Conservation (phyloP, 2,113 vertebrate genomes). For the Dipodomys merriami region DNA sequence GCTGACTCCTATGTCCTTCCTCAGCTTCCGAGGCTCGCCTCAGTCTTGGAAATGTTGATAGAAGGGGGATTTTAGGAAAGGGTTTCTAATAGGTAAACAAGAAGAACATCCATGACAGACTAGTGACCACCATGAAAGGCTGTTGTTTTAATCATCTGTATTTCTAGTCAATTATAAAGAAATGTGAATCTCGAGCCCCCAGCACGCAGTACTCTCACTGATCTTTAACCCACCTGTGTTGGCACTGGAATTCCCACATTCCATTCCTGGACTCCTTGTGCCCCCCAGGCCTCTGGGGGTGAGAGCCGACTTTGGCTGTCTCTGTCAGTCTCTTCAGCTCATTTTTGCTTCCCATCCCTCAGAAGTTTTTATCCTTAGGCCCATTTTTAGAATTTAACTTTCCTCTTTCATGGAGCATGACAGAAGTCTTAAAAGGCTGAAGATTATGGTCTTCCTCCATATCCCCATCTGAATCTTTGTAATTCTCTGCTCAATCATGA, state of each 20-base stretch:
- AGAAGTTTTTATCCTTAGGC: slow-evolving; percentile 14
- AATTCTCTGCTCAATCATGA: slow-evolving; percentile 61
- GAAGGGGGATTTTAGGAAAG: background rate
- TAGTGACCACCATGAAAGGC: background rate
- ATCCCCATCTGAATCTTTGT: slow-evolving; percentile 59
- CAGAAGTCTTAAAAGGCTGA: background rate
- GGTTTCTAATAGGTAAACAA: background rate
- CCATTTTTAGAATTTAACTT: slow-evolving; percentile 57
- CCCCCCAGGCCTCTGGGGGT: background rate
- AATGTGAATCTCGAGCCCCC: background rate
- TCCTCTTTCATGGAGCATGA: slow-evolving; percentile 64
- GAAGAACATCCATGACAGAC: background rate
- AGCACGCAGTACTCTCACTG: background rate
- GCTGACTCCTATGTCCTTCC: background rate
- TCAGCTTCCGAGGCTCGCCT: background rate
- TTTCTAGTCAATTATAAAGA: slow-evolving; percentile 4
- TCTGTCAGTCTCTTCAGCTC: background rate
- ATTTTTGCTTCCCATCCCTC: background rate
- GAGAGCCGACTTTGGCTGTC: background rate
- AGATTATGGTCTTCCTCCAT: slow-evolving; percentile 65
- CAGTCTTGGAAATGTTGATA: background rate
- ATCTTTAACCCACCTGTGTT: background rate
- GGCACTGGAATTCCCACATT: background rate
- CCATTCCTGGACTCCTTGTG: background rate
- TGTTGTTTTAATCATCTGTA: background rate